A percentile compares a stretch with the other conserved stretches of the same genome.
Conservation (phyloP, 2,113 vertebrate genomes). For the Emydura subglobosa region DNA sequence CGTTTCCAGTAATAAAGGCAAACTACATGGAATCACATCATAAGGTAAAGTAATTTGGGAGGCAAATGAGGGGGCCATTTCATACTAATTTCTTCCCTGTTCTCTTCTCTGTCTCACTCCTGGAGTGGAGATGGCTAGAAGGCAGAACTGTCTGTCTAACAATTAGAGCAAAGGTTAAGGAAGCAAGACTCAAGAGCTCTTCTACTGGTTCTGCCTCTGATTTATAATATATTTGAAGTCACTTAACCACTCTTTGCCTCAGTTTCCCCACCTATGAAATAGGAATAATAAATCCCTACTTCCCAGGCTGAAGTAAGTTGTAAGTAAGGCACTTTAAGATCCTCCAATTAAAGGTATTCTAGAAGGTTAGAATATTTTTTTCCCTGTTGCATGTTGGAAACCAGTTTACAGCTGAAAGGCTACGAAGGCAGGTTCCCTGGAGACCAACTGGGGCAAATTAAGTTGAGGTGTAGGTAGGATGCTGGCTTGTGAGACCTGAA, state of each 20-base stretch:
- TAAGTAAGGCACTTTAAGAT: not conserved
- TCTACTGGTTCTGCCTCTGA: not conserved
- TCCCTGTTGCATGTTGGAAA: not conserved
- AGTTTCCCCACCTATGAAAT: not conserved
- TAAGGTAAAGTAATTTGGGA: conserved; percentile 77
- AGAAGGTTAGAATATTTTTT: not conserved
- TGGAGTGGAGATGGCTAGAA: not conserved
- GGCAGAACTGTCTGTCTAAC: not conserved
- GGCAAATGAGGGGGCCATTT: fast-evolving
- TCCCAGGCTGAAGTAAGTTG: not conserved
- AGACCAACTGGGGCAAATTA: too few species aligned
- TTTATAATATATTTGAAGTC: not conserved
- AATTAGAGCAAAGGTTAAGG: not conserved
- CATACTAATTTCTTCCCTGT: fast-evolving
- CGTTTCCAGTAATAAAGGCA: conserved; percentile 79
- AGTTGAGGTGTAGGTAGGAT: too few species aligned
- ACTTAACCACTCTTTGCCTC: not conserved
- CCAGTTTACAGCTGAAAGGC: too few species aligned
- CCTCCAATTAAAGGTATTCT: not conserved
- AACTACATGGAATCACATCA: conserved; percentile 90
- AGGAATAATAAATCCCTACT: not conserved
- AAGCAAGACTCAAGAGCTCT: not conserved
- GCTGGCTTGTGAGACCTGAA: too few species aligned
- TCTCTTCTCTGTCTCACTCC: not conserved
- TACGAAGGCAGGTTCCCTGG: too few species aligned